Conservation (phyloP, 2,888 invertebrate genomes). For the Drosophila villosipedis region DNA sequence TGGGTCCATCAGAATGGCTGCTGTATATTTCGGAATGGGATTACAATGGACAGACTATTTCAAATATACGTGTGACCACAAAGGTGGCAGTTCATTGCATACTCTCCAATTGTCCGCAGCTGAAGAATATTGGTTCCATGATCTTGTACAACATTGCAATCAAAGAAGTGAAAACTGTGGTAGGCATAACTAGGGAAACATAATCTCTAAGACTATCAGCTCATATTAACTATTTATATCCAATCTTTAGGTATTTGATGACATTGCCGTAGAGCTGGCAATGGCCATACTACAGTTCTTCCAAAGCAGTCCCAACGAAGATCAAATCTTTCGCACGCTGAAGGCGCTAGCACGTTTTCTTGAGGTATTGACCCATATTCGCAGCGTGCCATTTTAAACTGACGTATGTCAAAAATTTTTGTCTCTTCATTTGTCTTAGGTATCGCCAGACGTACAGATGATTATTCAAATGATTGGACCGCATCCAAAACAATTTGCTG, state of each 20-base stretch:
- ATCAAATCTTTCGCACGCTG: slow-evolving; percentile 91
- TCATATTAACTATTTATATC: neutral
- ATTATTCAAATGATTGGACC: slow-evolving; percentile 96
- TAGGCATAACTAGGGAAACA: slow-evolving; percentile 86
- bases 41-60: slow-evolving; percentile 90
- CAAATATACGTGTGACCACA: slow-evolving; percentile 95
- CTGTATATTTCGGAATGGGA: slow-evolving; percentile 97
- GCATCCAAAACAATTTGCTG: slow-evolving; percentile 92
- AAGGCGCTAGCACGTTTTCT: slow-evolving; percentile 89
- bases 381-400: slow-evolving; percentile 6
- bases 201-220: neutral
- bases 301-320: slow-evolving; percentile 92
- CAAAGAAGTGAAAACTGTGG: slow-evolving; percentile 99
- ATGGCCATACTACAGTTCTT: slow-evolving; percentile 96
- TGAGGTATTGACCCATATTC: slow-evolving; percentile 79
- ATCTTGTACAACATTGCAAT: slow-evolving; percentile 95
- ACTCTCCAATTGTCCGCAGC: slow-evolving; percentile 89
- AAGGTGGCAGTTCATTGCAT: slow-evolving; percentile 95
- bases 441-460: slow-evolving; percentile 94
- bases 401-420: slow-evolving; percentile 67
- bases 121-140: slow-evolving; percentile 93
- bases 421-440: slow-evolving; percentile 86
- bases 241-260: slow-evolving; percentile 93
- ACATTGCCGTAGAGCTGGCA: slow-evolving; percentile 95
- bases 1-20: slow-evolving; percentile 96